Evolutionary conservation across 1,140 invertebrate genomes (phyloP), one percentile per base, ranked within the genome.

Genomic region (Anastrepha ludens): DNA sequence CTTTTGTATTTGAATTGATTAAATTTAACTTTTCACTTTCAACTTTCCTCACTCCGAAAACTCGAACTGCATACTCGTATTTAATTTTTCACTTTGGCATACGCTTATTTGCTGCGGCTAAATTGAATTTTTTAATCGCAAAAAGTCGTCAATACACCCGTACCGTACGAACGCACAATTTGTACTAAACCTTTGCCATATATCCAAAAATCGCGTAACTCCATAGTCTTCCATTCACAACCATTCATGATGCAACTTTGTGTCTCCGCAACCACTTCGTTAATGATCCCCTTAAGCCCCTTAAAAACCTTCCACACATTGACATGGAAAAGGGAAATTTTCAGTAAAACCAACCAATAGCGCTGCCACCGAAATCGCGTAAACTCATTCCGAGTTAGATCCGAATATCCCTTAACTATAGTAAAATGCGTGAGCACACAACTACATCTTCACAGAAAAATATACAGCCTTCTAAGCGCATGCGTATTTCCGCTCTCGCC

Each of bases 151-250:
- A 58, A 85, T 87, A 88, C 88, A 88, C 74, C 88, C 88, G 65
- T 62, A 87, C 88, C 67, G 67, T 87, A 78, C 87, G 88, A 88
- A 87, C 55, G 88, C 88, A 88, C 74, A 87, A 87, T 88, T 87
- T 88, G 88, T 88, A 88, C 88, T 88, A 88, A 88, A 87, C 87
- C 64, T 85, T 64, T 65, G 39, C 7, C 44, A 65, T 85, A 29
- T 87, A 55, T 67, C n/a, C 29, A 65, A 65, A 88, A 88, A 55
- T 85, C 62, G 62, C 81, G 65, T 59, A 88, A 74, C 87, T 85
- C 74, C 74, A 44, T 81, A 29, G 65, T 3, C 29, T 67, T 29
- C 20, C 65, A 67, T 29, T 11, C 65, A 67, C 62, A 67, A 4
- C 20, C 29, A 11, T 29, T 29, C 29, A 29, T 29, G 29, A 29